Conservation (phyloP, 2,888 invertebrate species). For the Liposcelis brunnea region DNA sequence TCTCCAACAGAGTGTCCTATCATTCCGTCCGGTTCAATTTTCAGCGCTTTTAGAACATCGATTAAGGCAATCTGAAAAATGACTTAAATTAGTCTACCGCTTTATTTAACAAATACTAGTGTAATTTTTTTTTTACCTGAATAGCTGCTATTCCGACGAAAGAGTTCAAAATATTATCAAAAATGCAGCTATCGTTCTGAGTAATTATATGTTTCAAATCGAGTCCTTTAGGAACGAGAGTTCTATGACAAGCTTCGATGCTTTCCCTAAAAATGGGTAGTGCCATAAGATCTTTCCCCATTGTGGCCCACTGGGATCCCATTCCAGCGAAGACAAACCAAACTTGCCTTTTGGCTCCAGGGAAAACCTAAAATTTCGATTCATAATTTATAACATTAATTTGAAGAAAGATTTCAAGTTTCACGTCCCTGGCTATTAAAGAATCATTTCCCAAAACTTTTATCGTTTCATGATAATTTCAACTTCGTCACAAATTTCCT, state of each 20-base stretch:
- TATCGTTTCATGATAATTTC: too few relatives aligned
- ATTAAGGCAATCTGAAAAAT: constrained; percentile 36
- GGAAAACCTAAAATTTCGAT: constrained; percentile 13
- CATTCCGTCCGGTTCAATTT: constrained; percentile 52
- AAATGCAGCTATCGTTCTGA: constrained; percentile 38
- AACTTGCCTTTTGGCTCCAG: constrained; percentile 26
- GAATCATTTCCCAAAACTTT: constrained; percentile 7
- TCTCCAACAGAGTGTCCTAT: constrained; percentile 53
- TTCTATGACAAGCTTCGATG: constrained; percentile 36
- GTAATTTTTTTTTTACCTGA: constrained; percentile 26
- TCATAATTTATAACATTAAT: too few relatives aligned
- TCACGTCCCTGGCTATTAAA: background rate
- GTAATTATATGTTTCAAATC: constrained; percentile 44
- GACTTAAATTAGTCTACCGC: background rate
- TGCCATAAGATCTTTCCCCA: constrained; percentile 47
- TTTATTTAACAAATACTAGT: too few relatives aligned
- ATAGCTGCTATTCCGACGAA: constrained; percentile 60
- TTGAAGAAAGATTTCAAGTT: too few relatives aligned
- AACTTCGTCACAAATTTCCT: too few relatives aligned
- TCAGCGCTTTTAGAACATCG: constrained; percentile 41
- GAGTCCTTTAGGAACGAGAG: constrained; percentile 39
- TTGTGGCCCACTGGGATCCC: constrained; percentile 56
- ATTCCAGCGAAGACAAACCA: constrained; percentile 61
- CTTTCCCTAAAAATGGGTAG: constrained; percentile 47
- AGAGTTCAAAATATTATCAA: constrained; percentile 47